These are phyloP conservation scores for Dryobota labecula DNA, from an alignment of 2,888 invertebrate species.

Conservation along the genomic window DNA sequence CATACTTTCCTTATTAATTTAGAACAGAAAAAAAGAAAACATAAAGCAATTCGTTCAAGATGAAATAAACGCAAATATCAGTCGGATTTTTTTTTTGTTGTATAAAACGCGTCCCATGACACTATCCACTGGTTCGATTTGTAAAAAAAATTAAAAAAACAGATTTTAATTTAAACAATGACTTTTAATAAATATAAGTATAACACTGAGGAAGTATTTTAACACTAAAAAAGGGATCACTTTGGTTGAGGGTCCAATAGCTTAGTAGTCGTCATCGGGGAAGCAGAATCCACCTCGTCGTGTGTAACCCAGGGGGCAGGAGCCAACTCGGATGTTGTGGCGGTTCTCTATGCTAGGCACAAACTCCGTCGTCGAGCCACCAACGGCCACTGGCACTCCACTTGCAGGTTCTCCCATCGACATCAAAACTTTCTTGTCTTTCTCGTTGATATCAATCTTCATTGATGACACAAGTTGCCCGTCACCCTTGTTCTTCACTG, in stretches of 20 bases:
- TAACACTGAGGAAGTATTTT: conserved; percentile 50
- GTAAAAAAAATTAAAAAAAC: background rate
- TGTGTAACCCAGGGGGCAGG: conserved; percentile 68
- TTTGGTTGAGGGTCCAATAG: background rate
- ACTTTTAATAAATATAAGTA: conserved; percentile 56
- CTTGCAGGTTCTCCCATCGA: conserved; percentile 21
- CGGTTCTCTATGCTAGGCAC: conserved; percentile 61
- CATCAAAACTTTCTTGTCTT: conserved; percentile 38
- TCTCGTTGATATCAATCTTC: conserved; percentile 54
- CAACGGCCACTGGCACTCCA: conserved; percentile 3
- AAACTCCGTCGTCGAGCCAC: conserved; percentile 14
- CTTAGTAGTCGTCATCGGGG: conserved; percentile 65
- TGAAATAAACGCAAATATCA: background rate
- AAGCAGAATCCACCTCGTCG: conserved; percentile 70
- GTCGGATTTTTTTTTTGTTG: background rate
- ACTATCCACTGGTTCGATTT: background rate
- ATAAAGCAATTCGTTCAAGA: background rate
- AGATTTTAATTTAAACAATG: background rate
- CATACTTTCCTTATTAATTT: background rate
- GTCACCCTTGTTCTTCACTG: conserved; percentile 46
- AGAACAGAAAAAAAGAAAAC: too few species aligned
- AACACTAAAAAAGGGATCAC: conserved; percentile 2
- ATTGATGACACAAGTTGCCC: conserved; percentile 33
- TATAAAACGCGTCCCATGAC: too few species aligned
- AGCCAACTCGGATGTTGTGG: conserved; percentile 56